Base-by-base conservation (phyloP, 2,113 vertebrate species). In the Gopherus flavomarginatus region DNA sequence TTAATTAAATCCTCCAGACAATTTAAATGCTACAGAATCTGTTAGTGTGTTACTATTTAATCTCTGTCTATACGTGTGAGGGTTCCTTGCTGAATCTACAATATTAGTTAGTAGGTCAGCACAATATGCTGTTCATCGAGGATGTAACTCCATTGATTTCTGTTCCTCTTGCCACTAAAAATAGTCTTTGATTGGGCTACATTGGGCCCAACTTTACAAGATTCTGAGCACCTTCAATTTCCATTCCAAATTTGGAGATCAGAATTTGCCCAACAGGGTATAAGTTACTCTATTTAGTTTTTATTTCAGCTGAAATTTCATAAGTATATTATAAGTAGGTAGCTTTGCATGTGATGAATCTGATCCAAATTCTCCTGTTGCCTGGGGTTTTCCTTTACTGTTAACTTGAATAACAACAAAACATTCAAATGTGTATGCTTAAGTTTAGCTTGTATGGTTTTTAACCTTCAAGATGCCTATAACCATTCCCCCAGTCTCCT, bases 1-100 rank as follows among this genome's bases (percentile, higher is more conserved):
- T 96, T 97, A 97, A 94, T 97, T 96, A 96, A 98, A 97, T 62
- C 81, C 82, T 91, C 59, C 72, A 86, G 80, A 89, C 65, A 86
- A 69, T 97, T 97, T 93, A 97, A 97, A 98, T 83, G 92, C 83
- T 92, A 72, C 31, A 75, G 49, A 89, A 85, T 88, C 49, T 90
- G 86, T 94, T 95, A 38, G 57, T 77, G 59, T 96, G 77, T 81
- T 94, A 72, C 59, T 53, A 22, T 87, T 95, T 95, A 88, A 95
- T 92, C 11, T 21, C 57, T 79, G 17, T 26, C 24, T 90, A 35
- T 79, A 62, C 14, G 69, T 2, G 38, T 8, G 38, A 85, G 53
- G 21, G 31, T 79, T 59, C 50, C 90, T 57, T 89, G 59, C 49
- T 0, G 3, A 69, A 90, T 72, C 79, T 47, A 17, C n/a, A 80